Conservation (phyloP, 2,797 vertebrate species). For the Nyctalus aviator region DNA sequence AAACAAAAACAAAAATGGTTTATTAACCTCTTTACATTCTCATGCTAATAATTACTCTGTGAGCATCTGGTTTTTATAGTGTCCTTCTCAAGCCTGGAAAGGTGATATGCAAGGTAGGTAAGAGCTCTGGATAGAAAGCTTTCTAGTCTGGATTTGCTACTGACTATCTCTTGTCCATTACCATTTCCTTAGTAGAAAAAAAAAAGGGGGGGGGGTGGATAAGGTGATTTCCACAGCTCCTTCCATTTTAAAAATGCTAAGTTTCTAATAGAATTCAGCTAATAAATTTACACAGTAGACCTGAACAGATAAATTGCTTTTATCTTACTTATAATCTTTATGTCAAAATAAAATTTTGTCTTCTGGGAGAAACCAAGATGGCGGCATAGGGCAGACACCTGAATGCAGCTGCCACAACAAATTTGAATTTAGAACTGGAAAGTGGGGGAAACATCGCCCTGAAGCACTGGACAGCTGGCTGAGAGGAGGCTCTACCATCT, state of each 20-base stretch:
- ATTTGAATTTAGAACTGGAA: too few species aligned
- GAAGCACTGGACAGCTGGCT: too few species aligned
- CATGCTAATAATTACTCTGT: background rate
- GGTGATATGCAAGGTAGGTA: too few species aligned
- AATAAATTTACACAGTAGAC: background rate
- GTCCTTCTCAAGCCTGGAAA: background rate
- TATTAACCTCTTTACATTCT: background rate
- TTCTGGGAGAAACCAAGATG: background rate
- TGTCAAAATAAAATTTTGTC: background rate
- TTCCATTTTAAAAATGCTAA: constrained; percentile 14
- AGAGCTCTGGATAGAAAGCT: background rate
- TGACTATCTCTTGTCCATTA: background rate
- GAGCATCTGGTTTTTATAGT: background rate
- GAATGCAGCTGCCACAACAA: too few species aligned
- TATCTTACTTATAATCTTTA: background rate
- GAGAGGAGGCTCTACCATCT: too few species aligned
- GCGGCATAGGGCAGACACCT: too few species aligned
- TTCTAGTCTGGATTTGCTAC: background rate
- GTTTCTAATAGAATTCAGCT: background rate
- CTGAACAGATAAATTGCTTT: background rate
- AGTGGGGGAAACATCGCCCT: too few species aligned
- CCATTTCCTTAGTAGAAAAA: background rate
- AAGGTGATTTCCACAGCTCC: background rate
- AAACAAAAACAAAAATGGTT: background rate
- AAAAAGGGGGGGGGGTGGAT: background rate